Percentiles rank a stretch among this genome's conserved stretches.
Conservation (phyloP, 2,797 vertebrate species). For the Eidolon dupreanum region DNA sequence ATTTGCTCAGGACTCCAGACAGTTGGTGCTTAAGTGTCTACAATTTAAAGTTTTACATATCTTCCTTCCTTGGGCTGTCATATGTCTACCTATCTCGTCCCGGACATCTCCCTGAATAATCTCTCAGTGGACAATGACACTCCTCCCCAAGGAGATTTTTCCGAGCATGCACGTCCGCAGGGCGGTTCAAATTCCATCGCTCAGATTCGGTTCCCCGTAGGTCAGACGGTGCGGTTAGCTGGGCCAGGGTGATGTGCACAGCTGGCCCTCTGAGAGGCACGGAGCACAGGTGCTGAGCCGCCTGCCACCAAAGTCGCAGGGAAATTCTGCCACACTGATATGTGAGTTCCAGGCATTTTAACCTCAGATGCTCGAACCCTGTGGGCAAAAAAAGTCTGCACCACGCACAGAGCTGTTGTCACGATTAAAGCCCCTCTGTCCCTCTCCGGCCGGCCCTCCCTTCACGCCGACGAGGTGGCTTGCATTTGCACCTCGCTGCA, state of each 20-base stretch:
- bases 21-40: slow-evolving; percentile 8
- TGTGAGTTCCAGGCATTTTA: neutral
- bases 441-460: neutral
- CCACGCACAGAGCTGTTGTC: neutral
- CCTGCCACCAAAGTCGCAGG: neutral
- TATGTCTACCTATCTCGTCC: neutral
- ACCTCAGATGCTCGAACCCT: neutral
- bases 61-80: neutral
- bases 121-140: neutral
- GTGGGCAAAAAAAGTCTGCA: neutral
- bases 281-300: neutral
- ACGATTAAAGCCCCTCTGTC: neutral
- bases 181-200: neutral
- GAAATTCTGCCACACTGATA: neutral
- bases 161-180: neutral
- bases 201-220: neutral
- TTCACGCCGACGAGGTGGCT: neutral
- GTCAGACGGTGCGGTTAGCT: neutral
- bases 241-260: neutral
- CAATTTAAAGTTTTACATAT: slow-evolving; percentile 33
- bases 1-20: neutral
- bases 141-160: neutral
- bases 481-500: neutral
- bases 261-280: neutral
- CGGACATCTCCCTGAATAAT: neutral